These are phyloP conservation scores for Rhizomys pruinosus DNA, from an alignment of 2,113 vertebrate genomes.

Conservation along the genomic window DNA sequence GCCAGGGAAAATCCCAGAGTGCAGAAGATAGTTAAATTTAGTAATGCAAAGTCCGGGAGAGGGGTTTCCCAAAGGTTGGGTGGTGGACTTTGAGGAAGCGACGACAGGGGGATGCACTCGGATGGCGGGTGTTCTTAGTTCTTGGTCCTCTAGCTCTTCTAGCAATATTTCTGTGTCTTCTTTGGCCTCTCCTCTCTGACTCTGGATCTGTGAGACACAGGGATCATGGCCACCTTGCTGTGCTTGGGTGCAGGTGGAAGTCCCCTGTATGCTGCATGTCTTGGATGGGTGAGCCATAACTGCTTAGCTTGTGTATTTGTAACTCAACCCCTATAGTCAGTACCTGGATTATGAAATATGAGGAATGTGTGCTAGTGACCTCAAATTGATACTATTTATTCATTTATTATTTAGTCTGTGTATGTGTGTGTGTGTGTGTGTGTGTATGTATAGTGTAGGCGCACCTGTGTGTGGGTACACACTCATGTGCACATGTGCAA, in stretches of 20 bases:
- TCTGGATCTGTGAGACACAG: not conserved
- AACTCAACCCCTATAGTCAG: not conserved
- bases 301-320: not conserved
- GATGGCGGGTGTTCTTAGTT: not conserved
- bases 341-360: not conserved
- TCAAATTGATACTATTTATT: not conserved
- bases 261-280: not conserved
- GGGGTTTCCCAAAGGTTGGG: not conserved
- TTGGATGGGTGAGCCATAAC: not conserved
- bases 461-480: no score
- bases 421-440: not conserved
- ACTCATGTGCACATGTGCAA: no score
- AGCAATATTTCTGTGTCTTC: not conserved
- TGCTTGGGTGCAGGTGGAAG: not conserved
- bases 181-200: not conserved
- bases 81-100: not conserved
- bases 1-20: not conserved
- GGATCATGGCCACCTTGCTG: not conserved
- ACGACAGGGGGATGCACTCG: not conserved
- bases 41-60: not conserved
- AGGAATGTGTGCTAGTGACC: not conserved
- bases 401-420: not conserved
- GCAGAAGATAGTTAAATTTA: not conserved
- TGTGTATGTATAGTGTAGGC: not conserved
- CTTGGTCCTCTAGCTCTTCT: not conserved